Evolutionary conservation across 2,797 vertebrate species (phyloP), one percentile per base, ranked within the genome.

Genomic region (Alosa sapidissima): DNA sequence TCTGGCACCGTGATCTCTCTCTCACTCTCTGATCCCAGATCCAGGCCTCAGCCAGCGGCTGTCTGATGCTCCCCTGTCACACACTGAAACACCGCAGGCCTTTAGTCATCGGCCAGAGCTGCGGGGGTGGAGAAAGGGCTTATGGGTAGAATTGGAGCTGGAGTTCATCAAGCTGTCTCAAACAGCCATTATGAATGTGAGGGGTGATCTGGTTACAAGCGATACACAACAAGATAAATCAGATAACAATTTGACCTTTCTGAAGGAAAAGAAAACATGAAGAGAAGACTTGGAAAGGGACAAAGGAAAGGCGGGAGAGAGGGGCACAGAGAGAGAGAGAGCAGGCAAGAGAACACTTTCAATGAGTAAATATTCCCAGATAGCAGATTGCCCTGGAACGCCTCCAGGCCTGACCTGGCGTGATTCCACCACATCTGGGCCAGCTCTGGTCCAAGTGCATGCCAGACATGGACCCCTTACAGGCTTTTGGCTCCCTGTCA

Each of bases 301-400:
- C 5, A 41, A 75, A 10, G 41, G 36, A 78, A 14, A 47, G 1
- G 6, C 3, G 5, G 36, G 1, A 78, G 58, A 60, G 58, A 24
- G 58, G n/a, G 21, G n/a, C 58, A 60, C n/a, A 60, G 1, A 60
- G 65, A 54, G 8, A 72, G 83, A 55, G 19, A 84, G 82, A 83
- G 36, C 51, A 49, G 75, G 65, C n/a, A 33, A 51, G 78, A 3
- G 72, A 78, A 45, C 7, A 9, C 36, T 78, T 78, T 78, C 16
- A 78, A 21, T 33, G 36, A 78, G 16, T 78, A 47, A 78, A 78
- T 78, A 78, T 78, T 78, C 36, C 72, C 72, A 78, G 41, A 47
- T 45, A 78, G 72, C 41, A 78, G 1, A 78, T 78, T 41, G 68
- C 11, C 36, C 33, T 72, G 68, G 68, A 72, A 14, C 68, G 6